These are phyloP conservation scores for Arge pagana DNA, from an alignment of 2,888 invertebrate species.

Conservation along the genomic window DNA sequence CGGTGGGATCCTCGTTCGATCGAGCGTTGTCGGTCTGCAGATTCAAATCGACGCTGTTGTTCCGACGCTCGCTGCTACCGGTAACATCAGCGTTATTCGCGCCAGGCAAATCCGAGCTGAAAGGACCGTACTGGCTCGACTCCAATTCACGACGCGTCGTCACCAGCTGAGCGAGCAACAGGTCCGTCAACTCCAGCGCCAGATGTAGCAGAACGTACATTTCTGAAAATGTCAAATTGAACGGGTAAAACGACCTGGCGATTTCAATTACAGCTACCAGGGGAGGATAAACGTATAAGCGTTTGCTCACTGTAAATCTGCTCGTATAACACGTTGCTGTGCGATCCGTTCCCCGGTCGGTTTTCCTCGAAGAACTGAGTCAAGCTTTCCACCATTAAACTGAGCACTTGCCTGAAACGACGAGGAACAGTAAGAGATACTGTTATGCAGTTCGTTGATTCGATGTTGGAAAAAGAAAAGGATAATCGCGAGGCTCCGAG, in stretches of 20 bases:
- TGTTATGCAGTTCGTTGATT: too few relatives aligned
- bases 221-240: conserved; percentile 30
- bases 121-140: conserved; percentile 46
- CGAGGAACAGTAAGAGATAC: neutral
- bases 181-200: conserved; percentile 59
- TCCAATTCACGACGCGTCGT: conserved; percentile 45
- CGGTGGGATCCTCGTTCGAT: neutral
- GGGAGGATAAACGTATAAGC: neutral
- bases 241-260: neutral
- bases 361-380: conserved; percentile 59
- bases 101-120: conserved; percentile 27
- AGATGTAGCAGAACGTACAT: conserved; percentile 55
- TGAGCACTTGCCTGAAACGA: conserved; percentile 55
- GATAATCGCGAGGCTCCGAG: too few relatives aligned
- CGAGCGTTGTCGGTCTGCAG: conserved; percentile 26
- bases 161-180: conserved; percentile 59
- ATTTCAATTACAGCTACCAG: neutral
- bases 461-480: too few relatives aligned
- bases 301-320: conserved; percentile 46
- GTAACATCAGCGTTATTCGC: conserved; percentile 11
- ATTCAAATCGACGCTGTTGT: conserved; percentile 25
- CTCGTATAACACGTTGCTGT: conserved; percentile 43
- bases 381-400: conserved; percentile 58
- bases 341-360: conserved; percentile 40
- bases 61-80: conserved; percentile 16